phyloP scores from a whole-genome alignment of 2,888 invertebrate genomes.

The Thalpophila matura region DNA sequence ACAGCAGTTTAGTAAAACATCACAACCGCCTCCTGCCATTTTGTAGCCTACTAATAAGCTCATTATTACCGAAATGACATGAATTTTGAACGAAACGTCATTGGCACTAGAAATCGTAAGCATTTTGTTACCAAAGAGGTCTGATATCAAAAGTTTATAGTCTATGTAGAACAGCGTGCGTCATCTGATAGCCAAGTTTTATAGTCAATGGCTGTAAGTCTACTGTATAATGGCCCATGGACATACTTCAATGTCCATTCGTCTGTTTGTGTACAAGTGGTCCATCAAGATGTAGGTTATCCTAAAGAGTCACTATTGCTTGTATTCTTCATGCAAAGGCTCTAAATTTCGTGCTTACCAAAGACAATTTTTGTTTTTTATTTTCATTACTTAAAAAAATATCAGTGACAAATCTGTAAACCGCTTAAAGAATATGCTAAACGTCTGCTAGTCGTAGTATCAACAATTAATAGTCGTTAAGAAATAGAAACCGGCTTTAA shows the following conservation, averaged over 20 bases:
- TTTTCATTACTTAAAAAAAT: too few species aligned
- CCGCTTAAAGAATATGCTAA: not conserved
- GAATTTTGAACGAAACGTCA: conserved; percentile 65
- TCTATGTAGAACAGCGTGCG: conserved; percentile 54
- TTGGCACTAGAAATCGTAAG: conserved; percentile 72
- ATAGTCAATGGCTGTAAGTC: conserved; percentile 32
- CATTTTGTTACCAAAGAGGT: conserved; percentile 58
- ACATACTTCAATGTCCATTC: conserved; percentile 32
- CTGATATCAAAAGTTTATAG: conserved; percentile 48
- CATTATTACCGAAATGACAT: conserved; percentile 70
- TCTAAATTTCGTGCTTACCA: not conserved
- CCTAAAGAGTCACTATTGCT: not conserved
- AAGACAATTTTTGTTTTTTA: too few species aligned
- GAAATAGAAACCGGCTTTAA: not conserved
- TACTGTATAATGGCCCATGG: conserved; percentile 16
- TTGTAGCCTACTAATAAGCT: conserved; percentile 80
- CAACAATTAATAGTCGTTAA: not conserved
- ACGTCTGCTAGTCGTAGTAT: not conserved
- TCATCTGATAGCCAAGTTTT: conserved; percentile 49
- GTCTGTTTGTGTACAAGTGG: not conserved
- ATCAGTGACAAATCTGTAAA: too few species aligned
- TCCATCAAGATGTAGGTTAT: not conserved
- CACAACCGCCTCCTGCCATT: conserved; percentile 81
- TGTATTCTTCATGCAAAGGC: not conserved
- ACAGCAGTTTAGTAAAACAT: conserved; percentile 72